Percentiles rank a stretch among this genome's conserved stretches.
These are phyloP conservation scores for Muricea muricata DNA, from an alignment of 92 coral and sea anemone genomes.

Conservation along the genomic window DNA sequence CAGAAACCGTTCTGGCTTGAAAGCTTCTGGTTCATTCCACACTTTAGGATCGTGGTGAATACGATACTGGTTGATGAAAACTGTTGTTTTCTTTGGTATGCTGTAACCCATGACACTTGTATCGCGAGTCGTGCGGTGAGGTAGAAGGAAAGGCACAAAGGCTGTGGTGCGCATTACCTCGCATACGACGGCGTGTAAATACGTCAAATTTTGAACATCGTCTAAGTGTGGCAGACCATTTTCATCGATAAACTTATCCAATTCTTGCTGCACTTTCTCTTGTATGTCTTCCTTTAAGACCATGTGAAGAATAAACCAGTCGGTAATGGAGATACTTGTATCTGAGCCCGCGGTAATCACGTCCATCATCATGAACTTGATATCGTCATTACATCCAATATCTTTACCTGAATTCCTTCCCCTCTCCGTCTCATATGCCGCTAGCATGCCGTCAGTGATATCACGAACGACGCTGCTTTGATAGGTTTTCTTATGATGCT, in stretches of 20 bases:
- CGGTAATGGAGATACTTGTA: neutral
- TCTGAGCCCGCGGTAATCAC: conserved; percentile 12
- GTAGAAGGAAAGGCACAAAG: conserved; percentile 58
- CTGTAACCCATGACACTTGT: conserved; percentile 52
- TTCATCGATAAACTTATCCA: conserved; percentile 19
- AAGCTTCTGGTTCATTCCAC: conserved; percentile 47
- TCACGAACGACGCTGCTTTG: neutral
- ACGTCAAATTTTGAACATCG: conserved; percentile 26
- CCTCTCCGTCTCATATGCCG: neutral
- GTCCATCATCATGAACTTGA: conserved; percentile 7
- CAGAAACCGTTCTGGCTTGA: conserved; percentile 70
- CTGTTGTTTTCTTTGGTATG: conserved; percentile 65
- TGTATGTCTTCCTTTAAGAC: neutral
- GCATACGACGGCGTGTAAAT: conserved; percentile 62
- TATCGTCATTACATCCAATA: conserved; percentile 6
- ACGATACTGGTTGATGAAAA: conserved; percentile 65
- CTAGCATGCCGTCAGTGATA: neutral
- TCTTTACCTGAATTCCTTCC: neutral
- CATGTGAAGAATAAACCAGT: conserved; percentile 24
- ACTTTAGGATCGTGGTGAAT: conserved; percentile 56
- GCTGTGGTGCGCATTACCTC: conserved; percentile 63
- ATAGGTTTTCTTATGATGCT: neutral
- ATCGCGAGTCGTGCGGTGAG: conserved; percentile 65
- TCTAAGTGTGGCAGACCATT: conserved; percentile 29
- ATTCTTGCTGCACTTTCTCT: conserved; percentile 12